phyloP scores from a whole-genome alignment of 2,797 vertebrate genomes.

The Nasua narica region DNA sequence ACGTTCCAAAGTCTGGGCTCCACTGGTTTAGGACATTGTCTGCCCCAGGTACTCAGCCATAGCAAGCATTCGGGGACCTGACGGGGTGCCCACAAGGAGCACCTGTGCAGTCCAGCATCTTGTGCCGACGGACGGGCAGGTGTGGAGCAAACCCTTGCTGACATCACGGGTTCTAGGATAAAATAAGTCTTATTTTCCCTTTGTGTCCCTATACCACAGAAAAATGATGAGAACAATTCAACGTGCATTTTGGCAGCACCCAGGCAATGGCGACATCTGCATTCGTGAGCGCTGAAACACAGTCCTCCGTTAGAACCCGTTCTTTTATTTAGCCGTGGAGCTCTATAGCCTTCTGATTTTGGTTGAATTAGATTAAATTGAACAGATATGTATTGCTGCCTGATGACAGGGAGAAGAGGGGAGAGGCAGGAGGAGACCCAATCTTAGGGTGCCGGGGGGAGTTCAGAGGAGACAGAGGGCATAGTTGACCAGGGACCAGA shows the following conservation, averaged over 20 bases:
- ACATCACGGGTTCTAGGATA: background rate
- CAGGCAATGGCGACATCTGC: background rate
- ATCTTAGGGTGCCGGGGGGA: accelerated
- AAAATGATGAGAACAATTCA: background rate
- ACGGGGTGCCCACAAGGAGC: background rate
- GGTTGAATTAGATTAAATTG: background rate
- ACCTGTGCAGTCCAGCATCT: background rate
- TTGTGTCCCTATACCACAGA: background rate
- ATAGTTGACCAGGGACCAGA: too few species aligned
- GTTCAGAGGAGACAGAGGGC: background rate
- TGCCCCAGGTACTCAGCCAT: background rate
- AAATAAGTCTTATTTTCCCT: background rate
- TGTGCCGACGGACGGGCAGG: background rate
- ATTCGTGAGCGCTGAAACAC: background rate
- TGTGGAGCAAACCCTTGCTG: background rate
- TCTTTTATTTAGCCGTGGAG: background rate
- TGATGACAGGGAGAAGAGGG: background rate
- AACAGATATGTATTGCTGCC: background rate
- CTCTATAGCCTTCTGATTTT: background rate
- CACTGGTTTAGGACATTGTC: background rate
- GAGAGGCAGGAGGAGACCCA: background rate
- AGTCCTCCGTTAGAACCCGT: background rate
- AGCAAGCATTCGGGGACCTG: background rate
- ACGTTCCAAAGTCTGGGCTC: background rate
- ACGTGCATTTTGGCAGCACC: background rate